phyloP scores from a whole-genome alignment of 2,888 invertebrate genomes.

The Blastobasis adustella region DNA sequence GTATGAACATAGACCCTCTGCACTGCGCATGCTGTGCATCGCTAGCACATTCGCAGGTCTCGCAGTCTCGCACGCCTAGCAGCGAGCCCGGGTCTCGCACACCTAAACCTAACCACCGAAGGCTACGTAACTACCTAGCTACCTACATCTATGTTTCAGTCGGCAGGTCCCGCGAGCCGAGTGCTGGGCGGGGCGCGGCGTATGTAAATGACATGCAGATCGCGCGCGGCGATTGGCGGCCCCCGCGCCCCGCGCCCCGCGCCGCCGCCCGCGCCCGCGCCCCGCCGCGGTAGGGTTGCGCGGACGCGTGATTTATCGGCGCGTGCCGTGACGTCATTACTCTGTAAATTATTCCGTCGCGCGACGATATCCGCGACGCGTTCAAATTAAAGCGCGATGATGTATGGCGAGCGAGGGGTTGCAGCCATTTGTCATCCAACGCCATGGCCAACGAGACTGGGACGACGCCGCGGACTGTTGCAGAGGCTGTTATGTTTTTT shows the following conservation, averaged over 20 bases:
- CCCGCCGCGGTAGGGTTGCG: constrained; percentile 8
- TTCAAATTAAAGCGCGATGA: constrained; percentile 54
- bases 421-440: no score
- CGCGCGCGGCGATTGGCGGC: constrained; percentile 35
- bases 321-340: constrained; percentile 26
- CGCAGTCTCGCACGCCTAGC: no score
- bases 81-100: no score
- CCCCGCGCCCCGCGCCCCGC: constrained; percentile 8
- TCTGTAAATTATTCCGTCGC: constrained; percentile 37
- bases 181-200: constrained; percentile 12
- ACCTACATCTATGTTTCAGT: no score
- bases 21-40: no score
- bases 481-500: no score
- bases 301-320: constrained; percentile 32
- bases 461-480: neutral
- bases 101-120: no score
- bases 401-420: constrained; percentile 29
- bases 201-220: constrained; percentile 46
- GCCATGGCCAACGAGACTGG: neutral
- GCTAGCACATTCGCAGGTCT: no score
- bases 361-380: constrained; percentile 40
- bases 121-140: no score
- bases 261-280: neutral
- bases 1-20: no score
- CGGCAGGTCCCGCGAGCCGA: constrained; percentile 5